phyloP scores from a whole-genome alignment of 2,797 vertebrate genomes.

The Enteromius fasciolatus region DNA sequence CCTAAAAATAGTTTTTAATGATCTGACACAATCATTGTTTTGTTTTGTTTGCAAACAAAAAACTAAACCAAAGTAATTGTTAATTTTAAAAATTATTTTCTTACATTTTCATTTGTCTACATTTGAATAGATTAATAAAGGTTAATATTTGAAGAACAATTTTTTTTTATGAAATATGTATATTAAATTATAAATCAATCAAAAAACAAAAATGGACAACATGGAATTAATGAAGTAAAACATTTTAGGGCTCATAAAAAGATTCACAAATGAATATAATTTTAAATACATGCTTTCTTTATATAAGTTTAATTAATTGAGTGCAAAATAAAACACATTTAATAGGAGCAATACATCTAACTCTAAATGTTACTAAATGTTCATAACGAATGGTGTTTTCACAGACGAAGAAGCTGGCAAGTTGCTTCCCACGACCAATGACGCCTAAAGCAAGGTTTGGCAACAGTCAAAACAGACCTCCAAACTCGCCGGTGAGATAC shows the following conservation, averaged over 20 bases:
- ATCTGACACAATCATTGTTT: neutral
- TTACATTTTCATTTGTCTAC: neutral
- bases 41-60: too few species aligned
- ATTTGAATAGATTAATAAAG: neutral
- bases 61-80: neutral
- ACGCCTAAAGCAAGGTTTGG: conserved; percentile 81
- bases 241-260: neutral
- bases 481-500: conserved; percentile 78
- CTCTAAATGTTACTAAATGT: neutral
- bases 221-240: neutral
- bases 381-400: neutral
- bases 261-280: neutral
- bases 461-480: conserved; percentile 56
- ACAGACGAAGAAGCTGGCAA: conserved; percentile 80
- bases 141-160: neutral
- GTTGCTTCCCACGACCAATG: conserved; percentile 88
- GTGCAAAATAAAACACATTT: too few species aligned
- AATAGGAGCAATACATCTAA: too few species aligned
- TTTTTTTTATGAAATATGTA: neutral
- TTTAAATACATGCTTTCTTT: too few species aligned
- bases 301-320: too few species aligned
- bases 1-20: neutral
- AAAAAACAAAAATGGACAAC: neutral
- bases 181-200: neutral
- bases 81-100: neutral